Evolutionary conservation across 2,888 invertebrate genomes (phyloP).

Genomic region (Lissocephala sabroskyi): DNA sequence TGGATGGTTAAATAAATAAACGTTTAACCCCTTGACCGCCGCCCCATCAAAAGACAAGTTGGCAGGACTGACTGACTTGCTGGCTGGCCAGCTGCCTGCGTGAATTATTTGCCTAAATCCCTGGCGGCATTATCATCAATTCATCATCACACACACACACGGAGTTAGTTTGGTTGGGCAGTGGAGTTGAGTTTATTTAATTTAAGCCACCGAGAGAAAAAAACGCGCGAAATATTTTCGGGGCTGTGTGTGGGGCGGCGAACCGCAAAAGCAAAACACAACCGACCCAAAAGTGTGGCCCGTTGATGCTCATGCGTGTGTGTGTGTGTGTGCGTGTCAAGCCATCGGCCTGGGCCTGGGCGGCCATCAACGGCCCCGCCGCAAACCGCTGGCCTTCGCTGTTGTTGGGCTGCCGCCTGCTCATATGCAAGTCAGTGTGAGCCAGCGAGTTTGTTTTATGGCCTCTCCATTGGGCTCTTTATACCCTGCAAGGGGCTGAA

Average conservation of each 20-base stretch:
- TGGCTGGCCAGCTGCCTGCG: neutral
- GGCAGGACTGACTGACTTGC: no score
- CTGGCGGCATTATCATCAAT: constrained; percentile 57
- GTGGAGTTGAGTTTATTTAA: constrained; percentile 46
- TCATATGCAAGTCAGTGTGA: no score
- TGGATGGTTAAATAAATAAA: constrained; percentile 51
- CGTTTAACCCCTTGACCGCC: constrained; percentile 48
- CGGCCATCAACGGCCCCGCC: no score
- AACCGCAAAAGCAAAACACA: neutral
- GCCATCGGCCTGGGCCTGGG: neutral
- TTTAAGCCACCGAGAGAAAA: constrained; percentile 29
- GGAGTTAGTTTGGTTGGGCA: neutral
- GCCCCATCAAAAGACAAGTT: neutral
- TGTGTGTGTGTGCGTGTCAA: neutral
- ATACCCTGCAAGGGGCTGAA: no score
- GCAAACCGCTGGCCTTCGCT: no score
- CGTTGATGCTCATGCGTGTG: neutral
- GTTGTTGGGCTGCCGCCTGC: no score
- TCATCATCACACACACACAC: constrained; percentile 50
- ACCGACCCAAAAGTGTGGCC: neutral
- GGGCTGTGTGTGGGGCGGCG: neutral
- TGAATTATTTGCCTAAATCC: constrained; percentile 42
- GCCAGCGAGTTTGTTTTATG: no score
- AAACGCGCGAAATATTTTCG: constrained; percentile 17
- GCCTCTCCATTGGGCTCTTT: no score